Conservation (phyloP, 1,140 invertebrate species). For the Orchesella cincta region DNA sequence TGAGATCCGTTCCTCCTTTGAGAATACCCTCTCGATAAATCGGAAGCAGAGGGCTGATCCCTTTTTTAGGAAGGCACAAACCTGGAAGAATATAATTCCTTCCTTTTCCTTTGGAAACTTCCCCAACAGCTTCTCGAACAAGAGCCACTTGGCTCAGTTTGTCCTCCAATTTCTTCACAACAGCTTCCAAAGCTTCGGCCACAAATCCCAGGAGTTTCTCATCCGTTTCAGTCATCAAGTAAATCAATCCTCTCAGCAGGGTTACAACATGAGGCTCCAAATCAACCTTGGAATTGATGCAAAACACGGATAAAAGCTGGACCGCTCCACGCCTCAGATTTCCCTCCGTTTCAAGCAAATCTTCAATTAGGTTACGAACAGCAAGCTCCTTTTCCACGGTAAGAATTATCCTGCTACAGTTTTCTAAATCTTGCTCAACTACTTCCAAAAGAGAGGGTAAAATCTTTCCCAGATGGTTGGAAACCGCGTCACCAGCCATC, state of each 20-base stretch:
- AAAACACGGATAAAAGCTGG: slow-evolving; percentile 85
- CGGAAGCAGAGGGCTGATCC: slow-evolving; percentile 88
- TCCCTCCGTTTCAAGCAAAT: slow-evolving; percentile 76
- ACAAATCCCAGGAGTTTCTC: slow-evolving; percentile 77
- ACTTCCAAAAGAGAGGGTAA: slow-evolving; percentile 84
- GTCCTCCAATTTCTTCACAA: slow-evolving; percentile 74
- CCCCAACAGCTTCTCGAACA: slow-evolving; percentile 85
- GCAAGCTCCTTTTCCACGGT: slow-evolving; percentile 86
- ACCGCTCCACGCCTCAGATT: slow-evolving; percentile 73
- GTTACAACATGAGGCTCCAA: slow-evolving; percentile 84
- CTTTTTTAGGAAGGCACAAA: slow-evolving; percentile 85
- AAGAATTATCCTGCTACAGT: slow-evolving; percentile 85
- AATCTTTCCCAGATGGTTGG: slow-evolving; percentile 85
- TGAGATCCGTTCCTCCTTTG: slow-evolving; percentile 91
- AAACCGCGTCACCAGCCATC: slow-evolving; percentile 90
- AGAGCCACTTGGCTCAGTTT: slow-evolving; percentile 82
- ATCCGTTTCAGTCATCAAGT: slow-evolving; percentile 79
- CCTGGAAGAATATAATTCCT: slow-evolving; percentile 80
- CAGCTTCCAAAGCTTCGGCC: slow-evolving; percentile 86
- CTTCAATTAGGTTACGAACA: slow-evolving; percentile 84
- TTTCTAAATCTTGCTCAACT: slow-evolving; percentile 58
- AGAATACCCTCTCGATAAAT: slow-evolving; percentile 95
- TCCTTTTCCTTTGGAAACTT: slow-evolving; percentile 84
- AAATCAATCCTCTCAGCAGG: slow-evolving; percentile 81
- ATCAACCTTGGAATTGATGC: slow-evolving; percentile 81